Evolutionary conservation across 1,140 invertebrate species (phyloP).

Genomic region (Zaprionus vittiger): DNA sequence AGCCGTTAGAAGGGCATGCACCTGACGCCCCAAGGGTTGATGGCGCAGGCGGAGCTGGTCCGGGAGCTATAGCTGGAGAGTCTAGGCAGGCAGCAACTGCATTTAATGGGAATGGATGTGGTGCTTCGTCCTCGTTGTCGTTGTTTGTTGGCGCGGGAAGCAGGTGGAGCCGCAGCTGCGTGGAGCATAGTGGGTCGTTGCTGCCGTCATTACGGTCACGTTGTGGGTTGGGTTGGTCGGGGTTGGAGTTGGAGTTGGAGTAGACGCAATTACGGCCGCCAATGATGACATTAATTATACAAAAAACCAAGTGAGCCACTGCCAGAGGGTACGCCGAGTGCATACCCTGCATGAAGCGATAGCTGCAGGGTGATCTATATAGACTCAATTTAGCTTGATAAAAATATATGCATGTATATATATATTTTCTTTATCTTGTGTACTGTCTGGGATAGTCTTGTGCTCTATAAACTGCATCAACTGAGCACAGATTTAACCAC

Average conservation of each 20-base stretch:
- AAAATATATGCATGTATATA: neutral
- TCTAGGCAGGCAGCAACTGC: neutral
- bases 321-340: neutral
- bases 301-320: slow-evolving; percentile 3
- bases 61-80: no score
- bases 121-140: neutral
- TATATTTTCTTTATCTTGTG: no score
- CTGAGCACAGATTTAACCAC: neutral
- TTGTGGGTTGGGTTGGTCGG: slow-evolving; percentile 56
- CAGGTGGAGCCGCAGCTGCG: neutral
- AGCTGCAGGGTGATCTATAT: neutral
- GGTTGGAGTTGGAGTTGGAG: slow-evolving; percentile 38
- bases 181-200: slow-evolving; percentile 10
- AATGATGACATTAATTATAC: slow-evolving; percentile 79
- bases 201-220: slow-evolving; percentile 71
- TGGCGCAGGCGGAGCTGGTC: no score
- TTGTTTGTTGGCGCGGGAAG: neutral
- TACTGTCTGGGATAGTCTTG: no score
- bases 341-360: neutral
- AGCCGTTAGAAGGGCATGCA: slow-evolving; percentile 40
- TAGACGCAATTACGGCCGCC: slow-evolving; percentile 68
- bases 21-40: slow-evolving; percentile 28
- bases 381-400: neutral
- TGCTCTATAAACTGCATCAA: neutral
- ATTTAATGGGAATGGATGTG: slow-evolving; percentile 9